A percentile compares a stretch with the other conserved stretches of the same genome.
Conservation (phyloP, 2,888 invertebrate species). For the Portevinia maculata region DNA sequence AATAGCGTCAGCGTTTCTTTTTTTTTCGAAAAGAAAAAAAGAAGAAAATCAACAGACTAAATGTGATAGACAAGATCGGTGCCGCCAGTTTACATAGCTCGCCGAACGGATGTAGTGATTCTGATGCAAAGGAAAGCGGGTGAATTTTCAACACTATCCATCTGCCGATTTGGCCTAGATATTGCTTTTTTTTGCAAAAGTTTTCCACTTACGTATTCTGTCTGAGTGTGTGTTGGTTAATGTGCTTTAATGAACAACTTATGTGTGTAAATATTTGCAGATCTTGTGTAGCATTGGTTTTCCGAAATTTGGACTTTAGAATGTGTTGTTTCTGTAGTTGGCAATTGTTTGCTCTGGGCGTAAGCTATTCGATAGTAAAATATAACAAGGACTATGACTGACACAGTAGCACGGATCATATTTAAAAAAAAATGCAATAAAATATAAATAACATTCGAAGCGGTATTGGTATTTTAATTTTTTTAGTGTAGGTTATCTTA, state of each 20-base stretch:
- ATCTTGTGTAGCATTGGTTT: neutral
- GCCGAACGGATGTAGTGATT: neutral
- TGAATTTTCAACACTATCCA: conserved; percentile 16
- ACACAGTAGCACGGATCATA: no score
- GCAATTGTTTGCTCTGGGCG: no score
- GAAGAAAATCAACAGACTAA: neutral
- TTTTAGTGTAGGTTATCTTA: no score
- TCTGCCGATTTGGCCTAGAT: conserved; percentile 19
- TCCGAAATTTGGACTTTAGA: neutral
- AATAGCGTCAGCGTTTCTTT: neutral
- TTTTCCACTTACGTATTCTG: neutral
- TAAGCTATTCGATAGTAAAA: no score
- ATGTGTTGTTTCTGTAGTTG: no score
- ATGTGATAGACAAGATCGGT: conserved; percentile 1
- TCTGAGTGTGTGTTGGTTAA: neutral
- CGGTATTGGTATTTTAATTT: no score
- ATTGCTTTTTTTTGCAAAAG: conserved; percentile 6
- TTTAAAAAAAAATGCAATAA: no score
- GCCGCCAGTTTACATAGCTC: conserved; percentile 2
- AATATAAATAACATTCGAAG: no score
- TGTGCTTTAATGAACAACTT: neutral
- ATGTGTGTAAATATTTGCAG: neutral
- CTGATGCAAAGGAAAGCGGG: neutral
- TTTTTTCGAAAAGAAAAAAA: no score
- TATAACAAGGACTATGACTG: no score